Base-by-base conservation (phyloP, 2,888 invertebrate genomes). In the Laspeyria flexula region DNA sequence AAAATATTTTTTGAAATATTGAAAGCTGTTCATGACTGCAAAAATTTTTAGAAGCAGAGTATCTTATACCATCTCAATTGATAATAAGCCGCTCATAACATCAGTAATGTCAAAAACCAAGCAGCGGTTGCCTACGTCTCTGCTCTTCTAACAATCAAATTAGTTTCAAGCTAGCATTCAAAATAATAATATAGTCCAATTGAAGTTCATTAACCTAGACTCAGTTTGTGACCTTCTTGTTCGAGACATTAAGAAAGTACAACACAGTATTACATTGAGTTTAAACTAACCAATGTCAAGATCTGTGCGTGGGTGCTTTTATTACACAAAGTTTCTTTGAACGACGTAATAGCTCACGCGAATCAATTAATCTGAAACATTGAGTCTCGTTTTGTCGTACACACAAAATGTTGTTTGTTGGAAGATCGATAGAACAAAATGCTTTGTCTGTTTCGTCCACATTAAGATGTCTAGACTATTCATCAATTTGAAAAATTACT, bases 311-410 rank as follows among this genome's bases (percentile, higher is more conserved):
- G 83, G 83, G 81, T 58, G 69, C 55, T 61, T 67, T 71, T 64
- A 78, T 75, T 75, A 78, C 50, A 55, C 68, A 62, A 66, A 66
- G 65, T 75, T 71, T 70, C 75, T 74, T 74, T 70, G 75, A 65
- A 62, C 60, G 42, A 54, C 59, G 57, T 65, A 71, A 65, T 69
- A 71, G 48, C 68, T 74, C 77, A 76, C 74, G 81, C 76, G 75
- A 74, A 78, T 75, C 79, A 85, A 86, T 86, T 85, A 83, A 76
- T 81, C 75, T 60, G 73, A 78, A 82, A 83, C 71, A 75, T 75
- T 71, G 63, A 59, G 70, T 83, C 76, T 81, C 80, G 79, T 82
- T 81, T 71, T 63, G 55, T 73, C 64, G 63, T 65, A 63, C 65
- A 70, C 73, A 75, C 74, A 71, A 73, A 74, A 71, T 63, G 54